Evolutionary conservation across 1,140 invertebrate species (phyloP), one percentile per base, ranked within the genome.

Genomic region (Delia radicum): DNA sequence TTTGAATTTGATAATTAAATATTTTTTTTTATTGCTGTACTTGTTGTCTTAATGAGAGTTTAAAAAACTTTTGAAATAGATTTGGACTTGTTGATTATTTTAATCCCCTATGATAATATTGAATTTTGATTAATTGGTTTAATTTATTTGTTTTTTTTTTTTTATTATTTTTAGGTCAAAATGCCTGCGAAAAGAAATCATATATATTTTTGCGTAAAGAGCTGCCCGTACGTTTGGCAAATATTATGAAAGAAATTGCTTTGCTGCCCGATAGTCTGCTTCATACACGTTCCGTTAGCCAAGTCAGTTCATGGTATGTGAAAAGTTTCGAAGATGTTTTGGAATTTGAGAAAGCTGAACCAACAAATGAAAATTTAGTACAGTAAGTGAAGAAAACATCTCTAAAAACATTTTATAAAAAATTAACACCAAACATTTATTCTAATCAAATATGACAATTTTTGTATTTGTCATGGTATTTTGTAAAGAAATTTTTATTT

Each of bases 191-290:
- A 85, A 91, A 92, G 78, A 95, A 95, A 84, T 97, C 95, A 0
- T 98, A 93, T 83, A 89, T 95, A 78, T 99, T 99, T 85, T 89
- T 99, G n/a, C 90, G 96, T 61, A 96, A 98, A 86, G 97, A 99
- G 87, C 86, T 99, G 63, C 97, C 97, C 2, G 97, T 99, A 2
- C 90, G 97, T 65, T 88, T 99, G 79, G 96, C 97, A 7, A 98
- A 99, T 85, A 99, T 99, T 78, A 99, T 99, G 96, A 97, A 98
- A 87, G 97, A 99, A 88, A 97, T 99, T 81, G 94, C 96, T 62
- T 87, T 98, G 28, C 87, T 99, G 15, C 98, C 98, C 0, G 94
- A 96, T 73, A 94, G 94, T 81, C 89, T 99, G 7, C 87, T 97
- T 2, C 89, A 91, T 75, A 97, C 96, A 91, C 95, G 95, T 1